These are phyloP conservation scores for Paramormyrops hopkinsi DNA, from an alignment of 2,797 vertebrate species.

Conservation along the genomic window DNA sequence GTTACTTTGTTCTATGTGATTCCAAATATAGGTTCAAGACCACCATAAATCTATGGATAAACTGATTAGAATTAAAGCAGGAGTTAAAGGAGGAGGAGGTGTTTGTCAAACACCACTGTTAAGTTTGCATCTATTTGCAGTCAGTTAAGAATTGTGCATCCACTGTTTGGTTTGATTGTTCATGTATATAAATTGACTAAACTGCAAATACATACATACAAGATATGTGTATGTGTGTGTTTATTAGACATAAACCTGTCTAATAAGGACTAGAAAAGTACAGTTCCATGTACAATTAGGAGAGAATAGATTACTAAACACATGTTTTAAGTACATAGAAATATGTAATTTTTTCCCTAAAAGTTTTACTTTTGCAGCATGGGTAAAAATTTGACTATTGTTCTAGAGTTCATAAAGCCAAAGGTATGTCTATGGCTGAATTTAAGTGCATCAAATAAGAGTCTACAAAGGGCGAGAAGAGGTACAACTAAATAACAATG, in stretches of 20 bases:
- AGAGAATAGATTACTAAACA: background rate
- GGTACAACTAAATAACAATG: background rate
- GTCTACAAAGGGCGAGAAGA: background rate
- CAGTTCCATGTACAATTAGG: background rate
- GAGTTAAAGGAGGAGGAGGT: background rate
- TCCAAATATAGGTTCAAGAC: background rate
- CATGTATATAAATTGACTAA: background rate
- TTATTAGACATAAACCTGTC: background rate
- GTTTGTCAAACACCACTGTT: background rate
- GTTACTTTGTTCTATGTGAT: background rate
- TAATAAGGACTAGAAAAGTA: background rate
- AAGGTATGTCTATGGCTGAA: background rate
- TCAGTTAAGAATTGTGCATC: background rate
- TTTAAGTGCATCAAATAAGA: background rate
- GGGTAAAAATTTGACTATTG: background rate
- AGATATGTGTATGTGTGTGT: background rate
- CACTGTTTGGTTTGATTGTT: background rate
- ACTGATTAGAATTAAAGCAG: background rate
- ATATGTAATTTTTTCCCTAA: background rate
- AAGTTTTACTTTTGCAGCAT: background rate
- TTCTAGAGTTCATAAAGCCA: background rate
- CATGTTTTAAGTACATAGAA: background rate
- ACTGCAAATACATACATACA: background rate
- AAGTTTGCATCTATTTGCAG: background rate
- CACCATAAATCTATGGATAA: background rate